These are phyloP conservation scores for Formica exsecta DNA, from an alignment of 1,140 invertebrate genomes.

Conservation along the genomic window DNA sequence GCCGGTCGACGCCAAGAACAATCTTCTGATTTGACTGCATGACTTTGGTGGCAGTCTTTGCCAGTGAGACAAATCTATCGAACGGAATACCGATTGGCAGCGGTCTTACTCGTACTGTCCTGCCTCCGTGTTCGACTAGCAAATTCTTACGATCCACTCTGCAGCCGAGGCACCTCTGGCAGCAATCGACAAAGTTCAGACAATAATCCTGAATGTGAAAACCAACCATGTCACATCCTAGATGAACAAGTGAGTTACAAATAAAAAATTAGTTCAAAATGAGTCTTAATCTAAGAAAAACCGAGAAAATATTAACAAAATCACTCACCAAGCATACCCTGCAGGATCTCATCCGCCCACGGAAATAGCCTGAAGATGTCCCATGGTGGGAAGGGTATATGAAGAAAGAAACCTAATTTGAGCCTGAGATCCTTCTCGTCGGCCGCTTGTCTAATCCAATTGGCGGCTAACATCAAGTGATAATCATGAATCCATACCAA, in stretches of 20 bases:
- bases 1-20: conserved; percentile 94
- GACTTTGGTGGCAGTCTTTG: conserved; percentile 92
- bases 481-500: conserved; percentile 97
- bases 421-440: conserved; percentile 92
- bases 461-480: conserved; percentile 96
- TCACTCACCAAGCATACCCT: conserved; percentile 92
- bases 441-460: conserved; percentile 93
- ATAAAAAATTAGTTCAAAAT: neutral
- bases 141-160: conserved; percentile 95
- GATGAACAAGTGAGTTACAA: neutral
- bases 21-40: conserved; percentile 91
- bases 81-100: conserved; percentile 96
- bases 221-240: conserved; percentile 95
- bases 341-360: conserved; percentile 96
- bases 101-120: conserved; percentile 93
- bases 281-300: neutral
- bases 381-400: conserved; percentile 97
- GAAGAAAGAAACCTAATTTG: conserved; percentile 96
- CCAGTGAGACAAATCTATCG: conserved; percentile 94
- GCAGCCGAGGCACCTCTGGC: conserved; percentile 94
- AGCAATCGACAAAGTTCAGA: conserved; percentile 96
- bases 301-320: neutral
- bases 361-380: conserved; percentile 96
- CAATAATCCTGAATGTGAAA: conserved; percentile 97
- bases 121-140: conserved; percentile 94